Conservation (phyloP, 2,797 vertebrate genomes). For the Trematomus bernacchii region DNA sequence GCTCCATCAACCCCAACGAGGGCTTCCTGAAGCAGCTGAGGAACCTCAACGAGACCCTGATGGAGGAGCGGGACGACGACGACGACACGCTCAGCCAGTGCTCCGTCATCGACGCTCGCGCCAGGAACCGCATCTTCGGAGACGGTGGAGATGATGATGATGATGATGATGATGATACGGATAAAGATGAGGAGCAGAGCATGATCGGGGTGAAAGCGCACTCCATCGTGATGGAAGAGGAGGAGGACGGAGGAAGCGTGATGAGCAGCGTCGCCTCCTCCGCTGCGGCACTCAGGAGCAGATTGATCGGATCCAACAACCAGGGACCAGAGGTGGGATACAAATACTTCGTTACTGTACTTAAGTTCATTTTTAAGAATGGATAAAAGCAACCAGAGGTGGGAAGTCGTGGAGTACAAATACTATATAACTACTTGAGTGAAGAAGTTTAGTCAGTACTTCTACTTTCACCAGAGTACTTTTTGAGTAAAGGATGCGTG, state of each 20-base stretch:
- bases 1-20: constrained; percentile 93
- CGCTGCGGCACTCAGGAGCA: constrained; percentile 57
- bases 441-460: too few relatives aligned
- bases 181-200: constrained; percentile 83
- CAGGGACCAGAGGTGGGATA: background rate
- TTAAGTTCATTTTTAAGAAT: too few relatives aligned
- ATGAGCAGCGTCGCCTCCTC: constrained; percentile 87
- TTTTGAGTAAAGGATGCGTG: too few relatives aligned
- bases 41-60: constrained; percentile 91
- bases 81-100: constrained; percentile 88
- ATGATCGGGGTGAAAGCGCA: constrained; percentile 85
- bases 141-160: constrained; percentile 35
- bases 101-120: constrained; percentile 81
- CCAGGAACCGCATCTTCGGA: constrained; percentile 71
- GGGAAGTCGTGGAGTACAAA: too few relatives aligned
- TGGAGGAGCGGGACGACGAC: constrained; percentile 91
- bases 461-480: too few relatives aligned
- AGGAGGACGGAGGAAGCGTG: constrained; percentile 89
- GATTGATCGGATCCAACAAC: constrained; percentile 1
- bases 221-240: constrained; percentile 92
- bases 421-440: too few relatives aligned
- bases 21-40: constrained; percentile 96
- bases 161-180: constrained; percentile 52
- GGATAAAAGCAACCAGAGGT: too few relatives aligned
- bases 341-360: too few relatives aligned